Base-by-base conservation (phyloP, 1,140 invertebrate genomes). In the Chironomus striatipennis region DNA sequence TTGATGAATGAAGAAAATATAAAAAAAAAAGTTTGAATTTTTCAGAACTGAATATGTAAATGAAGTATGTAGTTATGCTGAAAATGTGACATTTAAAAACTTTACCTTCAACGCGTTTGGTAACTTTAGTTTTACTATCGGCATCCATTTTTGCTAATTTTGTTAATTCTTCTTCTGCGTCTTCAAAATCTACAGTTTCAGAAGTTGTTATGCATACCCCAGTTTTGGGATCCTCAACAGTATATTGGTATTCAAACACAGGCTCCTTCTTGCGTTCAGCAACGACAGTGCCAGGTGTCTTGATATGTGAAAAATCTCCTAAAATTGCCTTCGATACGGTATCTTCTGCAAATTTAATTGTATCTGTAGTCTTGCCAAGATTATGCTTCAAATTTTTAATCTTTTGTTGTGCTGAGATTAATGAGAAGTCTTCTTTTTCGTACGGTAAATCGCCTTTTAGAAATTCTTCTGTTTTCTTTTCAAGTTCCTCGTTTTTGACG, bases 291-390 rank as follows among this genome's bases (percentile, higher is more conserved):
- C 65, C 65, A 34, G 81, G 81, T 24, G 78, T 81, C 76, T 81
- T 81, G 65, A 82, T 82, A 75, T 81, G 81, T 73, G 79, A 34
- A 75, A 82, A 82, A 75, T 82, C 81, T 75, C 81, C 79, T 47
- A 80, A 78, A 75, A 80, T 79, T 7, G 81, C 81, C 76, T 82
- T 82, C 73, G 81, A 76, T 21, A 82, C 81, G 20, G 81, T 82
- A 76, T 82, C 81, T 78, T 81, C 79, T 17, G 81, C 80, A 74
- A 81, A 82, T 65, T 82, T 82, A 43, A 80, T 81, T 7, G 80
- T 77, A 75, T 82, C 81, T 74, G 76, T 77, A 0, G 81, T 81
- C 77, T 81, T 81, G 20, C 81, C 75, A 20, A 82, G 79, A 34
- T 81, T 79, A 73, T 75, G 80, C 75, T 82, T 82, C 75, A 82